Percentiles rank a stretch among this genome's conserved stretches.
Evolutionary conservation across 2,888 invertebrate species (phyloP).

Genomic region (Rutpela maculata): DNA sequence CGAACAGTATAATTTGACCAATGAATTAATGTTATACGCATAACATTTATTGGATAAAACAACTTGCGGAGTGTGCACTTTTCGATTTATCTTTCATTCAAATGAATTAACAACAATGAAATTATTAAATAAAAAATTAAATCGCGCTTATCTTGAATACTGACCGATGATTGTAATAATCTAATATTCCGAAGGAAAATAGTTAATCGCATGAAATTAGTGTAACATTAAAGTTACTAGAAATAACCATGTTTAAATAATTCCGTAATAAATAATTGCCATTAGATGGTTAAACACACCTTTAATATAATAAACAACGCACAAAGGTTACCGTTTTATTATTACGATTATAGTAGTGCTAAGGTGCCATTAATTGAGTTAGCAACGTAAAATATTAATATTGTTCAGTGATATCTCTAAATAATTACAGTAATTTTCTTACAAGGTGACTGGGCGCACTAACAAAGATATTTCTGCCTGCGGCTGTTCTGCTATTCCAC

Average conservation of each 20-base stretch:
- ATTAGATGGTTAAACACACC: neutral
- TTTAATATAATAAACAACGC: neutral
- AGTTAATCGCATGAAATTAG: neutral
- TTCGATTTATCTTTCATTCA: neutral
- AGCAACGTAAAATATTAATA: neutral
- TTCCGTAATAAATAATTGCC: neutral
- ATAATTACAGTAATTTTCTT: constrained; percentile 7
- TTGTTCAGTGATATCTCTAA: constrained; percentile 1
- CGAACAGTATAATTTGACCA: no score
- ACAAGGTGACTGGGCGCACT: neutral
- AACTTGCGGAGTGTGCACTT: no score
- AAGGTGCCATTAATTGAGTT: neutral
- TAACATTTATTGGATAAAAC: no score
- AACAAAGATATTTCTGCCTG: neutral
- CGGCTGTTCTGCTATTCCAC: neutral
- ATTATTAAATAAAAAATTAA: no score
- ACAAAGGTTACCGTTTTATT: neutral
- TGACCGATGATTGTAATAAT: neutral
- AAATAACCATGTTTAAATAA: neutral
- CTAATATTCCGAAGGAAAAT: neutral
- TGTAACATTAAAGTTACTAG: neutral
- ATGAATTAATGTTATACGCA: no score
- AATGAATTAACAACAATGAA: neutral
- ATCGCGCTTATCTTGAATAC: neutral
- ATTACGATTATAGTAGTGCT: constrained; percentile 1